Base-by-base conservation (phyloP, 2,888 invertebrate genomes). In the Pomacea canaliculata region DNA sequence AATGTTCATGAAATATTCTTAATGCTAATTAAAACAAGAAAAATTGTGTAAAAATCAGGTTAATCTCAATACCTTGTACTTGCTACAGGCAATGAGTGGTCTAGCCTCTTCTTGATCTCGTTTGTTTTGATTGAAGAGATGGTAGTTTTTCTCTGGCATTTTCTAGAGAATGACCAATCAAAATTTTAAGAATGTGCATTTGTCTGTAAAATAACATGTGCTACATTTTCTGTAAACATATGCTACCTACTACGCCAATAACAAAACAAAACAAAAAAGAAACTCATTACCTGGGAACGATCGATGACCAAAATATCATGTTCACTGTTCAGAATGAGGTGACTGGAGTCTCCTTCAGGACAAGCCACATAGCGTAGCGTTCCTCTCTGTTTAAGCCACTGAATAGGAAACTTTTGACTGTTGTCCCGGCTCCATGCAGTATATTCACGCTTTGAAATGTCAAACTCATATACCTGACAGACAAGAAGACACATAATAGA, bases 301-400 rank as follows among this genome's bases (percentile, higher is more conserved):
- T 94, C 92, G 56, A 94, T 89, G 51, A 93, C 91, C 90, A 93
- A 93, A 68, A 96, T 93, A 71, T 93, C 93, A 71, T 93, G 93
- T 83, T 96, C 95, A 86, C 96, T 95, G 79, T 95, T 93, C 73
- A 95, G 90, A 19, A 96, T 91, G 59, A 96, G 92, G 8, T 95
- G 93, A 84, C 94, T 91, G 0, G 93, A 91, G 83, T 93, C 93
- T 0, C 91, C 89, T 0, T 93, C 92, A 90, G 95, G 94, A 85
- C 94, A 93, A 1, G 92, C 89, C 48, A 96, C 92, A 76, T 93
- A 93, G 19, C 92, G 92, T 12, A 95, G 93, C 27, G 94, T 93
- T 76, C 93, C 93, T 16, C 91, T 89, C 71, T 94, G 93, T 27
- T 92, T 88, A 46, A 92, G 85, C 94, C 94, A 94, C 79, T 93